Evolutionary conservation across 2,888 invertebrate species (phyloP), one percentile per base, ranked within the genome.

Genomic region (Polylopha cassiicola): DNA sequence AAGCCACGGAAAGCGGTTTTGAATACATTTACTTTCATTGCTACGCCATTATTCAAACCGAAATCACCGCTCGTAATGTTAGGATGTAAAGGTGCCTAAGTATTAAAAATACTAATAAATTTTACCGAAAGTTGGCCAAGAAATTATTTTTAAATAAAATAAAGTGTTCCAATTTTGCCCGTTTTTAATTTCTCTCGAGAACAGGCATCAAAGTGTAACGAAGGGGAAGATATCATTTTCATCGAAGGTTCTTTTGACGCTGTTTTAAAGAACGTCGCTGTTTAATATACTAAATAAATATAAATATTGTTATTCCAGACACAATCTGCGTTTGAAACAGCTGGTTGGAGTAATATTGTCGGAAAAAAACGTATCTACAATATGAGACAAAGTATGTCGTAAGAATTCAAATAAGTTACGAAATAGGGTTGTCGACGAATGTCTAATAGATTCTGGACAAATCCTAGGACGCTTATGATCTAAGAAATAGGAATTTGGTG

Each of bases 381-480:
- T 21, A 15, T 29, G 21, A 32, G 18, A 38, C 38, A 43, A 33
- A 32, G 33, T 32, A 31, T 7, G 5, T 7, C 16, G 11, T 24
- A 22, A 37, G 42, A 43, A 43, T 39, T 39, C 28, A 43, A 39
- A 43, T 38, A 38, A 29, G 36, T 27, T 26, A 28, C 38, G 29
- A 33, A n/a, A 22, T 15, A 15, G 7, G 13, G 3, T 14, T 18
- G 13, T 18, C 16, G 38, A 32, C 27, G 32, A 24, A n/a, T n/a
- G n/a, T n/a, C n/a, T n/a, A n/a, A n/a, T n/a, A n/a, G n/a, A n/a
- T n/a, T n/a, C n/a, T n/a, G n/a, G n/a, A n/a, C n/a, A n/a, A n/a
- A n/a, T n/a, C n/a, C n/a, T n/a, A n/a, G n/a, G n/a, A n/a, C n/a
- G n/a, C n/a, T n/a, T n/a, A n/a, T n/a, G n/a, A n/a, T n/a, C n/a